phyloP scores from a whole-genome alignment of 2,113 vertebrate genomes.

The Erythrocercus mccallii region DNA sequence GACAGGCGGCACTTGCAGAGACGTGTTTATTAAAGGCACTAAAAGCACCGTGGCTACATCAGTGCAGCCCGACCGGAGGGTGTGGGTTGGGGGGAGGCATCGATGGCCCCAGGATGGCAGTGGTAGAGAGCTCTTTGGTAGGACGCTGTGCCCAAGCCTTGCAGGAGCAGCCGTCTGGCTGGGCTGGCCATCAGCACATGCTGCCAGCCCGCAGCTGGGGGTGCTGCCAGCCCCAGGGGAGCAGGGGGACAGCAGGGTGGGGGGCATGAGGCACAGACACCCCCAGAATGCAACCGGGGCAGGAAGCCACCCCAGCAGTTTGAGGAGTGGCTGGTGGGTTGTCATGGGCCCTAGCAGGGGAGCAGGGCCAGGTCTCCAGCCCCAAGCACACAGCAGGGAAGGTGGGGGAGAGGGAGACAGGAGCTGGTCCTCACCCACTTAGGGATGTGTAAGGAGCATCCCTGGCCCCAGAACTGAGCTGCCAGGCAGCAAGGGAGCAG shows the following conservation, averaged over 20 bases:
- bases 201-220: background rate
- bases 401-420: background rate
- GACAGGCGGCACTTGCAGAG: background rate
- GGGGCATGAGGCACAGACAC: background rate
- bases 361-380: background rate
- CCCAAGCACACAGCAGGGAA: background rate
- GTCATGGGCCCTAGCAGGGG: background rate
- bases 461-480: background rate
- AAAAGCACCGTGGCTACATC: slow-evolving; percentile 56
- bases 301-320: background rate
- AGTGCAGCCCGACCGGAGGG: background rate
- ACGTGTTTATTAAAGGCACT: slow-evolving; percentile 64
- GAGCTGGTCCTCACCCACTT: background rate
- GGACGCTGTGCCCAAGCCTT: background rate
- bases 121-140: slow-evolving; percentile 15
- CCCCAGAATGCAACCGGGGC: fast-evolving
- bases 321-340: background rate
- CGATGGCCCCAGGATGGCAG: background rate
- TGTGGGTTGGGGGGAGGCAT: background rate
- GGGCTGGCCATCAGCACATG: background rate
- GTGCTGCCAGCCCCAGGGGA: background rate
- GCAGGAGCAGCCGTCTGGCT: fast-evolving
- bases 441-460: background rate
- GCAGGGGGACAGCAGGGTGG: background rate
- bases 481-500: background rate